A percentile compares a stretch with the other conserved stretches of the same genome.
Evolutionary conservation across 1,140 invertebrate genomes (phyloP).

Genomic region (Drosophila kurseongensis): DNA sequence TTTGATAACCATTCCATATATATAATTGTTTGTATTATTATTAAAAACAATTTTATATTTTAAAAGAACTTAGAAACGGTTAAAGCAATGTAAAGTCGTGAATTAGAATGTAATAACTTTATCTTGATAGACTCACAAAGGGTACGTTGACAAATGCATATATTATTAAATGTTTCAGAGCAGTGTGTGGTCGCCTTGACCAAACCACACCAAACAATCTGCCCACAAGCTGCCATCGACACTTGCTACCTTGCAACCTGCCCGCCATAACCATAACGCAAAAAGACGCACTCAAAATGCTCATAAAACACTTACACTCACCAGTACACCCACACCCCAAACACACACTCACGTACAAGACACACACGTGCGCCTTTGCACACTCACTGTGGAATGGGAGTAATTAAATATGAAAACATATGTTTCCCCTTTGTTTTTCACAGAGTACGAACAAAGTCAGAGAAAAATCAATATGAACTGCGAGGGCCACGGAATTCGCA

Average conservation of each 20-base stretch:
- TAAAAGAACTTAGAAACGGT: no score
- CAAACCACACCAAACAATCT: slow-evolving; percentile 6
- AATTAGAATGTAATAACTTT: no score
- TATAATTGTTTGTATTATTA: no score
- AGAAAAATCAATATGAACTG: slow-evolving; percentile 73
- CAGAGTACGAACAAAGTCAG: slow-evolving; percentile 22
- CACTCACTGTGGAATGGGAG: slow-evolving; percentile 51
- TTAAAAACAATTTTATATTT: no score
- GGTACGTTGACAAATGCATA: no score
- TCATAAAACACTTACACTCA: slow-evolving; percentile 67
- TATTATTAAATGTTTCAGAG: neutral
- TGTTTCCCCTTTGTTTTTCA: slow-evolving; percentile 70
- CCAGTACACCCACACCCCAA: slow-evolving; percentile 10
- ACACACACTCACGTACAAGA: slow-evolving; percentile 6
- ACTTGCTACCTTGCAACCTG: slow-evolving; percentile 33
- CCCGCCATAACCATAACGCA: slow-evolving; percentile 40
- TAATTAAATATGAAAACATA: slow-evolving; percentile 82
- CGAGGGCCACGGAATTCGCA: slow-evolving; percentile 21
- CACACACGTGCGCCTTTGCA: slow-evolving; percentile 35
- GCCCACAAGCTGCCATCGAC: slow-evolving; percentile 34
- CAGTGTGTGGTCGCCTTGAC: no score
- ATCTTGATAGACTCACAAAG: no score
- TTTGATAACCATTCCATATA: no score
- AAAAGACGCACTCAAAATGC: slow-evolving; percentile 45
- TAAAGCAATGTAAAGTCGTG: no score